Conservation (phyloP, 2,888 invertebrate genomes). For the Acleris laterana region DNA sequence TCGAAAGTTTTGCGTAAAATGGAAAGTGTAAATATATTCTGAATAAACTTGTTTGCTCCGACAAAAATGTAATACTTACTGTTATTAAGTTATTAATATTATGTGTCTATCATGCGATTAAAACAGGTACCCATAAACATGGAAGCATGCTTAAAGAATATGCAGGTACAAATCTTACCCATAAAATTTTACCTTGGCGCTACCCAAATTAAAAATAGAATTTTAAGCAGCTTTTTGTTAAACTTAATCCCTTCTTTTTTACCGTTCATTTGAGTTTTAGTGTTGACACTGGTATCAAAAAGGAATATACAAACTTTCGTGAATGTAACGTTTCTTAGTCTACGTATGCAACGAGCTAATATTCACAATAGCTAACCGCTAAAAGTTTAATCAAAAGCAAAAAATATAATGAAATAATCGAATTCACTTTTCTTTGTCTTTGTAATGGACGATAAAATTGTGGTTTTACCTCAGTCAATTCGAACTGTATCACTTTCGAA, state of each 20-base stretch:
- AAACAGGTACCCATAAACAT: slow-evolving; percentile 6
- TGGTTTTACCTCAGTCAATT: background rate
- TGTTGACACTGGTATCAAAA: too few relatives aligned
- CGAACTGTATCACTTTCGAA: slow-evolving; percentile 44
- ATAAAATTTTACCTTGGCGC: slow-evolving; percentile 5
- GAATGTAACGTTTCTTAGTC: too few relatives aligned
- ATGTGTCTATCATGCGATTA: slow-evolving; percentile 4
- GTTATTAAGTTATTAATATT: background rate
- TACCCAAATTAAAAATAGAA: background rate
- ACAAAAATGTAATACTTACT: background rate
- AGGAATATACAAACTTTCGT: too few relatives aligned
- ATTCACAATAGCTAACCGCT: too few relatives aligned
- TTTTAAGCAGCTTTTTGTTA: background rate
- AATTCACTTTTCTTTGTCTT: too few relatives aligned
- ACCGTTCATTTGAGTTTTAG: too few relatives aligned
- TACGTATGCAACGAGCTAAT: too few relatives aligned
- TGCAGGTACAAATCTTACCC: slow-evolving; percentile 17
- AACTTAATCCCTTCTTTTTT: too few relatives aligned
- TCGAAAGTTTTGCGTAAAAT: slow-evolving; percentile 51
- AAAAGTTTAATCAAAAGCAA: too few relatives aligned
- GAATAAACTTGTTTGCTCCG: slow-evolving; percentile 21
- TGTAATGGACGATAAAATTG: too few relatives aligned
- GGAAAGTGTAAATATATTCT: slow-evolving; percentile 47
- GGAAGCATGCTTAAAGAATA: background rate
- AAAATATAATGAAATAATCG: too few relatives aligned